Conservation (phyloP, 92 coral and sea anemone genomes). For the Galaxea fascicularis region DNA sequence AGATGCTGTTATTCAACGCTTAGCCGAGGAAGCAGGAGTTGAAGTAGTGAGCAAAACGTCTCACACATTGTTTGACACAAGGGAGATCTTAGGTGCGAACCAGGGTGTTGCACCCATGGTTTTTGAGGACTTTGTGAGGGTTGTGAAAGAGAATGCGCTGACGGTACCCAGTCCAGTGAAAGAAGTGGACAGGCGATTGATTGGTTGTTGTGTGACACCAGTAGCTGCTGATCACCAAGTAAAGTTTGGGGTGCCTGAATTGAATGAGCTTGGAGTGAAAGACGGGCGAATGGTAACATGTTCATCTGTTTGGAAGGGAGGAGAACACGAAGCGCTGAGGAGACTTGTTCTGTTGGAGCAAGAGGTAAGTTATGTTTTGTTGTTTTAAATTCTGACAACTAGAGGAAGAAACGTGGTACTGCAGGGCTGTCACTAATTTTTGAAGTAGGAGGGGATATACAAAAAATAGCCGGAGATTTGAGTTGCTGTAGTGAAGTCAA, state of each 20-base stretch:
- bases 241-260: constrained; percentile 55
- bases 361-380: constrained; percentile 78
- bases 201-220: constrained; percentile 55
- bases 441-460: too few relatives aligned
- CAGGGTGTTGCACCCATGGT: constrained; percentile 67
- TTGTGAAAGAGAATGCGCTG: constrained; percentile 55
- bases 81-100: constrained; percentile 53
- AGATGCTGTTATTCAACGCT: constrained; percentile 62
- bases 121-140: constrained; percentile 67
- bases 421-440: too few relatives aligned
- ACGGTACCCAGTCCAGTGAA: constrained; percentile 43
- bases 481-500: constrained; percentile 2
- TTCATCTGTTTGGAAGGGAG: constrained; percentile 68
- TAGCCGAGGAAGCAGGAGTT: constrained; percentile 75
- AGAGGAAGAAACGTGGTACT: too few relatives aligned
- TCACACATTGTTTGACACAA: constrained; percentile 79
- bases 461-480: constrained; percentile 6
- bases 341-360: constrained; percentile 43
- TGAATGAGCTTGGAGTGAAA: constrained; percentile 72
- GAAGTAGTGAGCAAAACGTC: constrained; percentile 76
- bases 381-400: constrained; percentile 11
- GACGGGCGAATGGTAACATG: constrained; percentile 38
- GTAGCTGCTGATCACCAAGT: constrained; percentile 1
- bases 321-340: constrained; percentile 70
- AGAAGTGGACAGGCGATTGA: constrained; percentile 40